These are phyloP conservation scores for Menidia menidia DNA, from an alignment of 2,797 vertebrate species.

Conservation along the genomic window DNA sequence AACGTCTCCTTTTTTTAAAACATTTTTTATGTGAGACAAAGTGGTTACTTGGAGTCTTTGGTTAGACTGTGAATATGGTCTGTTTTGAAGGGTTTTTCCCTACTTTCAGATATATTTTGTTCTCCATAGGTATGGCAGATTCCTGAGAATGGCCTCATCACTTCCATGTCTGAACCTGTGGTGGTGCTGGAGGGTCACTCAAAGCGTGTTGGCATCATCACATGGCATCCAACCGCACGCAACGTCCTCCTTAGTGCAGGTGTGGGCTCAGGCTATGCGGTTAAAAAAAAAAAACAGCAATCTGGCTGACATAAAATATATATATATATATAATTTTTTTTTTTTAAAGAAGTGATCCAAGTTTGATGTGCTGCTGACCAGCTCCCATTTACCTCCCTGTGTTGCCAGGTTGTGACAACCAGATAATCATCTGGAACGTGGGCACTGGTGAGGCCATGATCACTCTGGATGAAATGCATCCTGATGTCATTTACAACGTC, in stretches of 20 bases:
- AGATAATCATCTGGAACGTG: slow-evolving; percentile 96
- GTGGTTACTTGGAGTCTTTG: too few species aligned
- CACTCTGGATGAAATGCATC: slow-evolving; percentile 93
- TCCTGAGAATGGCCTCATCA: slow-evolving; percentile 92
- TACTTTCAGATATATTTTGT: slow-evolving; percentile 28
- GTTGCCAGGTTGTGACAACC: slow-evolving; percentile 90
- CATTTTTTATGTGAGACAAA: background rate
- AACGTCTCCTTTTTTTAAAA: too few species aligned
- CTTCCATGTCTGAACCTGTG: slow-evolving; percentile 90
- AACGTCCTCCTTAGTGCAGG: slow-evolving; percentile 97
- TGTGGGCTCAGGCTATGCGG: slow-evolving; percentile 51
- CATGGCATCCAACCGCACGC: slow-evolving; percentile 96
- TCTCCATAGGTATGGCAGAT: slow-evolving; percentile 94
- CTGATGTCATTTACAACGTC: slow-evolving; percentile 93
- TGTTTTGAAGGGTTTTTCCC: background rate
- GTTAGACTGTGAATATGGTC: too few species aligned
- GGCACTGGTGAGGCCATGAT: slow-evolving; percentile 93
- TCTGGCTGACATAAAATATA: too few species aligned
- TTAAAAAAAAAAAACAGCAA: background rate
- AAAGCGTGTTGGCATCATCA: slow-evolving; percentile 94
- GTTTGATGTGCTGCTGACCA: background rate
- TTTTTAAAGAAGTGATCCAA: background rate
- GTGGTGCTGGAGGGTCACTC: slow-evolving; percentile 95
- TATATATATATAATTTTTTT: too few species aligned
- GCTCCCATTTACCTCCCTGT: slow-evolving; percentile 10